Evolutionary conservation across 2,113 vertebrate species (phyloP).

Genomic region (Odocoileus hemionus): DNA sequence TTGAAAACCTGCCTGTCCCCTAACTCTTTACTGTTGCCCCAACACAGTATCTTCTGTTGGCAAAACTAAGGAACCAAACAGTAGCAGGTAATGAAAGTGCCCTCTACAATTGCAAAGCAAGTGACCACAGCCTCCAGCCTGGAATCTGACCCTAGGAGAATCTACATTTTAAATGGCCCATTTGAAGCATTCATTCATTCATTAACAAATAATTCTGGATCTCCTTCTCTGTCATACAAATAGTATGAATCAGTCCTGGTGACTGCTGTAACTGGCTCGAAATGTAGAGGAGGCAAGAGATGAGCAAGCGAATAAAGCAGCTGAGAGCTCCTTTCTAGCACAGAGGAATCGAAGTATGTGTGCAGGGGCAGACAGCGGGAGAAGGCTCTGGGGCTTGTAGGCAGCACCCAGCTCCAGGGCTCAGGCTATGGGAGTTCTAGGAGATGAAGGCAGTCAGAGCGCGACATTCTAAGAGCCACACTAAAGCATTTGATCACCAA

Average conservation of each 20-base stretch:
- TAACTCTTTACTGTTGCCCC: neutral
- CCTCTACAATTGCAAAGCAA: neutral
- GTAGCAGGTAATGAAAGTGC: neutral
- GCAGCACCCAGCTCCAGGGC: neutral
- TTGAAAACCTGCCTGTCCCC: slow-evolving; percentile 1
- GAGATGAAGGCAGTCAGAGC: neutral
- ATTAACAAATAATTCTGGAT: neutral
- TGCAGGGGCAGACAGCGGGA: neutral
- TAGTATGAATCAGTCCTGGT: neutral
- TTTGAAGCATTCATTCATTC: neutral
- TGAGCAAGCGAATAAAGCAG: neutral
- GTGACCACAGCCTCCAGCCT: neutral
- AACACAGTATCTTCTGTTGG: neutral
- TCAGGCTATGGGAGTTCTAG: neutral
- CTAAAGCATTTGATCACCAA: neutral
- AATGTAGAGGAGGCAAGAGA: neutral
- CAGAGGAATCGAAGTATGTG: neutral
- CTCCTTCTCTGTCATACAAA: neutral
- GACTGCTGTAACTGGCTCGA: neutral
- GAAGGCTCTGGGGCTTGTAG: neutral
- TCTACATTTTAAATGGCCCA: neutral
- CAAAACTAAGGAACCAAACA: neutral
- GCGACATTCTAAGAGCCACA: neutral
- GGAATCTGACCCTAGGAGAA: neutral
- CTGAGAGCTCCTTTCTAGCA: neutral